A percentile compares a stretch with the other conserved stretches of the same genome.
Conservation (phyloP, 2,113 vertebrate species). For the Arizona elegans region DNA sequence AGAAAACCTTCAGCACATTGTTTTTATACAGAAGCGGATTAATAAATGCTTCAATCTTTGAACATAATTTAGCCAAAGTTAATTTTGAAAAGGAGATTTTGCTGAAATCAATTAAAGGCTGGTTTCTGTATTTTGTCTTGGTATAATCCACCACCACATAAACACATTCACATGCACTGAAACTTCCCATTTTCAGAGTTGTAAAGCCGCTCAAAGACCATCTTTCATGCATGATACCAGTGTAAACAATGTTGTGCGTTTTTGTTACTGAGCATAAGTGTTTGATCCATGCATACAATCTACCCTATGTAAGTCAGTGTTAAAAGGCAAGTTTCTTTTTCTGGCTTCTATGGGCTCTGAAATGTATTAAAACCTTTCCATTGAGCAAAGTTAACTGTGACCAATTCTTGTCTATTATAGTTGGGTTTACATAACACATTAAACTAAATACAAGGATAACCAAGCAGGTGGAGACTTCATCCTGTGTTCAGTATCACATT, state of each 20-base stretch:
- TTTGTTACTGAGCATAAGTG: slow-evolving; percentile 34
- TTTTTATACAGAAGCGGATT: not conserved
- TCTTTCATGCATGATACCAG: slow-evolving; percentile 48
- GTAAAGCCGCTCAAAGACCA: not conserved
- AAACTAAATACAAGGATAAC: not conserved
- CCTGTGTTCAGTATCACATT: not conserved
- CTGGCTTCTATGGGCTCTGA: slow-evolving; percentile 27
- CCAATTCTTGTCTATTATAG: not conserved
- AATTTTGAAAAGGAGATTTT: not conserved
- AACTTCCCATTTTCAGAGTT: slow-evolving; percentile 49
- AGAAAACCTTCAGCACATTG: not conserved
- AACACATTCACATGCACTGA: not conserved
- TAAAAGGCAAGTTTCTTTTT: not conserved
- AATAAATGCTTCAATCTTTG: not conserved
- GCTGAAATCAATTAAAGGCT: not conserved
- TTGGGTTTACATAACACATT: not conserved
- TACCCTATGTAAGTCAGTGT: not conserved
- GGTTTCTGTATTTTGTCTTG: not conserved
- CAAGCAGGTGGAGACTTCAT: not conserved
- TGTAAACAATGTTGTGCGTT: slow-evolving; percentile 28
- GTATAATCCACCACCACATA: not conserved
- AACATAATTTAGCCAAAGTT: not conserved
- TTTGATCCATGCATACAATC: slow-evolving; percentile 29
- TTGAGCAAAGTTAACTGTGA: slow-evolving; percentile 22
- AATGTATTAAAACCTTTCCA: slow-evolving; percentile 57